Percentiles rank a stretch among this genome's conserved stretches.
Conservation (phyloP, 35 echinoderm and acorn worm species). For the Patiria miniata region DNA sequence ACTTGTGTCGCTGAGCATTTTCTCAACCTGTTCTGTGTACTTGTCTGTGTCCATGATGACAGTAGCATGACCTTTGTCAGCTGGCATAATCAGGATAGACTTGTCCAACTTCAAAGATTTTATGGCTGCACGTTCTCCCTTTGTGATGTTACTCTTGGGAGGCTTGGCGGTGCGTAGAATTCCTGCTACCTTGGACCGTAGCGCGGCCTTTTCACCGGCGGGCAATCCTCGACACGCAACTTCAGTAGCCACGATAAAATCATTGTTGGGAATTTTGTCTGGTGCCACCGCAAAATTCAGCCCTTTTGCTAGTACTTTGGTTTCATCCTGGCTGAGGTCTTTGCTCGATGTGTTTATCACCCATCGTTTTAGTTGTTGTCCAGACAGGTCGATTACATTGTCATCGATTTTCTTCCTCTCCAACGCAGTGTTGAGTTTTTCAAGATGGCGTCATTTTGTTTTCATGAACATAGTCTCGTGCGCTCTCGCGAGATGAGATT, state of each 20-base stretch:
- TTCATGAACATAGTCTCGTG: neutral
- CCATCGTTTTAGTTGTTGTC: slow-evolving; percentile 19
- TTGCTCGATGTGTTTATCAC: slow-evolving; percentile 26
- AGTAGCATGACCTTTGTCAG: slow-evolving; percentile 55
- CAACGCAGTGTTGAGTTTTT: neutral
- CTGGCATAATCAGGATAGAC: slow-evolving; percentile 53
- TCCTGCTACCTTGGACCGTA: slow-evolving; percentile 38
- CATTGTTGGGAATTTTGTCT: slow-evolving; percentile 7
- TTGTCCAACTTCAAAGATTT: slow-evolving; percentile 28
- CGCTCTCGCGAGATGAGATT: neutral
- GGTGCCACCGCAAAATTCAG: slow-evolving; percentile 64
- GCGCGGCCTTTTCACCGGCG: neutral
- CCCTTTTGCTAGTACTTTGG: slow-evolving; percentile 21
- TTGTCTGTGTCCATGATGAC: slow-evolving; percentile 38
- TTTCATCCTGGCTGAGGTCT: neutral
- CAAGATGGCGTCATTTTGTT: neutral
- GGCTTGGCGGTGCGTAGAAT: slow-evolving; percentile 29
- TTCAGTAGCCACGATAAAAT: slow-evolving; percentile 39
- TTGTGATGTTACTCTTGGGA: slow-evolving; percentile 44
- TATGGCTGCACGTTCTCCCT: slow-evolving; percentile 37
- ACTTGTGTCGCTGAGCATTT: slow-evolving; percentile 17
- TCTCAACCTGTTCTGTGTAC: slow-evolving; percentile 12
- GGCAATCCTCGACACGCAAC: slow-evolving; percentile 7
- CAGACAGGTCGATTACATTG: slow-evolving; percentile 12
- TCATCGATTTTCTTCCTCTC: neutral